Percentiles rank a stretch among this genome's conserved stretches.
Evolutionary conservation across 1,140 invertebrate species (phyloP).

Genomic region (Leptoteleia sp.): DNA sequence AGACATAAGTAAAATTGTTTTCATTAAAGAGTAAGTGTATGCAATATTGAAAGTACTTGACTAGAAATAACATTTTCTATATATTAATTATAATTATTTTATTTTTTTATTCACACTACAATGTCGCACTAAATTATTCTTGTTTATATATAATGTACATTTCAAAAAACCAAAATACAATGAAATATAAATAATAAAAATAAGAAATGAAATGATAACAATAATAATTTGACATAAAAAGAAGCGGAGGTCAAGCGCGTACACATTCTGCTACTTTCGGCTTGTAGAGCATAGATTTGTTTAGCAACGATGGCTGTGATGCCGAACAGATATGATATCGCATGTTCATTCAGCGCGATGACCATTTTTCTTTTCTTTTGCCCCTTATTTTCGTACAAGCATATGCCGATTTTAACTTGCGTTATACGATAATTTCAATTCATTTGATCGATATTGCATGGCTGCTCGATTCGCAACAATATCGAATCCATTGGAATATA

Average conservation of each 20-base stretch:
- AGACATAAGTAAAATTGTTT: too few species aligned
- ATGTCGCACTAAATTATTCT: too few species aligned
- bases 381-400: conserved; percentile 22
- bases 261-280: conserved; percentile 35
- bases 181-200: too few species aligned
- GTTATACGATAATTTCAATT: conserved; percentile 23
- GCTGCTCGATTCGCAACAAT: conserved; percentile 26
- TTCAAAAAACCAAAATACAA: too few species aligned
- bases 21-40: too few species aligned
- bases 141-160: too few species aligned
- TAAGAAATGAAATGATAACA: too few species aligned
- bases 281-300: conserved; percentile 57
- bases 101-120: too few species aligned
- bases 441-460: conserved; percentile 43
- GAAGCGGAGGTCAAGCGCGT: conserved; percentile 22
- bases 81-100: too few species aligned
- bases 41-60: too few species aligned
- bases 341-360: conserved; percentile 36
- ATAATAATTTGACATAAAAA: too few species aligned
- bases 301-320: conserved; percentile 46
- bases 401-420: conserved; percentile 30
- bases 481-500: conserved; percentile 23
- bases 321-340: conserved; percentile 38
- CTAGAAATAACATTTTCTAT: too few species aligned
- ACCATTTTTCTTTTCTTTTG: conserved; percentile 18